Evolutionary conservation across 2,888 invertebrate genomes (phyloP).

Genomic region (Cerastis leucographa): DNA sequence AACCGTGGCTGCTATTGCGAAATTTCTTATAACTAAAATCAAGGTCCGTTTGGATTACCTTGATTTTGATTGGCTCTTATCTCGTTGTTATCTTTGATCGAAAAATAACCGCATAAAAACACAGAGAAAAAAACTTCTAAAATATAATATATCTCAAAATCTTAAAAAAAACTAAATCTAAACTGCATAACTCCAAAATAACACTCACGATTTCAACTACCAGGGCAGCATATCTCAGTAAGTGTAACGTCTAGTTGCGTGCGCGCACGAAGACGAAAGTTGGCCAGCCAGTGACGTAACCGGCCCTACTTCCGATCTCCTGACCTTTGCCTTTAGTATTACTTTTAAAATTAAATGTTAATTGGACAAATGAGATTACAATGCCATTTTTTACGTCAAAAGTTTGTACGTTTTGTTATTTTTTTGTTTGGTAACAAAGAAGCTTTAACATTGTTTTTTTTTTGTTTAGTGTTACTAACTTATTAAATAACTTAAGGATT

Average conservation of each 20-base stretch:
- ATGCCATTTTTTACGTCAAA: slow-evolving; percentile 50
- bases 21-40: not conserved
- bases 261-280: slow-evolving; percentile 70
- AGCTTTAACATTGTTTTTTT: slow-evolving; percentile 8
- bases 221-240: slow-evolving; percentile 37
- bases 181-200: slow-evolving; percentile 1
- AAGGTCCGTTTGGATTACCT: not conserved
- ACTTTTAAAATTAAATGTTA: slow-evolving; percentile 64
- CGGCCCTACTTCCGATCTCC: slow-evolving; percentile 73
- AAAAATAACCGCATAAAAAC: not conserved
- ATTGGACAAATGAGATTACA: slow-evolving; percentile 56
- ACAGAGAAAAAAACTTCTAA: too few relatives aligned
- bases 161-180: slow-evolving; percentile 1
- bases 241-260: slow-evolving; percentile 57
- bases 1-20: not conserved
- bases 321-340: slow-evolving; percentile 64
- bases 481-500: not conserved
- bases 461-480: not conserved
- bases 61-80: not conserved
- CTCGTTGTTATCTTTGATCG: not conserved
- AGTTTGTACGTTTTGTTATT: slow-evolving; percentile 16
- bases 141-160: not conserved
- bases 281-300: slow-evolving; percentile 72
- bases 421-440: slow-evolving; percentile 21
- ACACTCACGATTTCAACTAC: slow-evolving; percentile 56